These are phyloP conservation scores for Cardinalis cardinalis DNA, from an alignment of 2,113 vertebrate species.

Conservation along the genomic window DNA sequence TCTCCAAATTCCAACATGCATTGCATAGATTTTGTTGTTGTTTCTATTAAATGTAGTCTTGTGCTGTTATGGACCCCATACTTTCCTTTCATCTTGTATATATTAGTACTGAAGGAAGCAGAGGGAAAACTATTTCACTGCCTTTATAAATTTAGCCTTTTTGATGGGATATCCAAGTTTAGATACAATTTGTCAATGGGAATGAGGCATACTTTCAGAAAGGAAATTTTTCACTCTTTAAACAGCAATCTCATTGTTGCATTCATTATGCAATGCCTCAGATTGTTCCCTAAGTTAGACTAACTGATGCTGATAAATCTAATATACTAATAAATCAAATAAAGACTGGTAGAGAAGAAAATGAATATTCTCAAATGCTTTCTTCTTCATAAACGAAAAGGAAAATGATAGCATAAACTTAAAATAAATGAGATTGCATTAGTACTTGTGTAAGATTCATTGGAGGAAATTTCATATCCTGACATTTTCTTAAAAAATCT, in stretches of 20 bases:
- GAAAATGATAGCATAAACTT: background rate
- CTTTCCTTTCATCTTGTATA: background rate
- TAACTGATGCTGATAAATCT: background rate
- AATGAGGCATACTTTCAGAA: background rate
- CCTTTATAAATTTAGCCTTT: background rate
- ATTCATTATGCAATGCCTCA: background rate
- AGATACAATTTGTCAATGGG: background rate
- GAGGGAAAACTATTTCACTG: background rate
- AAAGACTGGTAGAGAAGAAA: background rate
- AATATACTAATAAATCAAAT: background rate
- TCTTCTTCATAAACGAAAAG: background rate
- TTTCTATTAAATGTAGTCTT: background rate
- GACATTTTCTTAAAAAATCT: background rate
- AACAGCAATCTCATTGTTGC: background rate
- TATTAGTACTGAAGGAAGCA: background rate
- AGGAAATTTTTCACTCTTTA: background rate
- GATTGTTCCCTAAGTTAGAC: background rate
- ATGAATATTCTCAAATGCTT: background rate
- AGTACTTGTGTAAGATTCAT: background rate
- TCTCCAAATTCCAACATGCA: background rate
- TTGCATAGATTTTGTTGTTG: background rate
- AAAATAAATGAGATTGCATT: background rate
- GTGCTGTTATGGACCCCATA: background rate
- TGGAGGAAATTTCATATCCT: background rate
- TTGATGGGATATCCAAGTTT: background rate